Evolutionary conservation across 2,113 vertebrate species (phyloP).

Genomic region (Semicossyphus pulcher): DNA sequence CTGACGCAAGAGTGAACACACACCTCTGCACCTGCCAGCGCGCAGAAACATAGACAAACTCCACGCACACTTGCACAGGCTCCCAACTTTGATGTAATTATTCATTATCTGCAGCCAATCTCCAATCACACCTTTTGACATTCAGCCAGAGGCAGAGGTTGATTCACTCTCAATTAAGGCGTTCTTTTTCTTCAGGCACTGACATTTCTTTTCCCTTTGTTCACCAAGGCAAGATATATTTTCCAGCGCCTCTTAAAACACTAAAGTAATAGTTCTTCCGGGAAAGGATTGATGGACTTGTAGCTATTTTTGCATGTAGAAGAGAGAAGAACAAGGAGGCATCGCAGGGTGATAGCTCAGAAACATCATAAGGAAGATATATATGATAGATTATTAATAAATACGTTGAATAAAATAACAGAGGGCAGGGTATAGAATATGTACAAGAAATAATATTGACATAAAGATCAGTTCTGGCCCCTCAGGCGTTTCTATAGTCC

Average conservation of each 20-base stretch:
- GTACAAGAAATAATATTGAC: constrained; percentile 12
- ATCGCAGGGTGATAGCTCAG: not conserved
- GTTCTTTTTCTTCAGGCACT: constrained; percentile 62
- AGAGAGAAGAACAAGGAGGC: not conserved
- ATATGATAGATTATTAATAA: constrained; percentile 31
- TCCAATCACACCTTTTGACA: constrained; percentile 78
- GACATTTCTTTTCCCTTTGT: constrained; percentile 58
- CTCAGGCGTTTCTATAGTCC: not conserved
- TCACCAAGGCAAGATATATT: constrained; percentile 34
- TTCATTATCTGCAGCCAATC: constrained; percentile 78
- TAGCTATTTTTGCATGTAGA: constrained; percentile 15
- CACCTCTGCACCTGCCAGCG: constrained; percentile 49
- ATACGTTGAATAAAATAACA: constrained; percentile 4
- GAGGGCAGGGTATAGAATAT: not conserved
- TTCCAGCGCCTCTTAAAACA: constrained; percentile 48
- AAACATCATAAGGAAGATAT: constrained; percentile 5
- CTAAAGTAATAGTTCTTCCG: constrained; percentile 47
- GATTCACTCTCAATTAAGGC: constrained; percentile 75
- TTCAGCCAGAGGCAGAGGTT: constrained; percentile 70
- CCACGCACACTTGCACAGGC: not conserved
- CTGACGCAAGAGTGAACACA: constrained; percentile 54
- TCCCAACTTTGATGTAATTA: constrained; percentile 68
- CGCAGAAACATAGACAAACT: constrained; percentile 21
- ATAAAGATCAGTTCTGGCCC: constrained; percentile 8
- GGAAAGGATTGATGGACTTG: constrained; percentile 44